phyloP scores from a whole-genome alignment of 1,140 invertebrate species.

The Drosophila funebris region DNA sequence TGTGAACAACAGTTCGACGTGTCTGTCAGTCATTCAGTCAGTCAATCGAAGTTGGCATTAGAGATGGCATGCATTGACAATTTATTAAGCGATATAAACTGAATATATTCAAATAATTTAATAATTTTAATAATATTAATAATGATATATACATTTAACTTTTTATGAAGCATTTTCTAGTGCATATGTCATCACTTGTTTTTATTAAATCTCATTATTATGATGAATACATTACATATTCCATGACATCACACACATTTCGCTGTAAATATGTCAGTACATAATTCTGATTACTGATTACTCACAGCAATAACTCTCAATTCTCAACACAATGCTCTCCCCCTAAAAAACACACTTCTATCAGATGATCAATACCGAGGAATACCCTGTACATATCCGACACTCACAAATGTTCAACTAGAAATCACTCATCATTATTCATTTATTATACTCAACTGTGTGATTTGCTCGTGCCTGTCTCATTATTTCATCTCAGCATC shows the following conservation, averaged over 20 bases:
- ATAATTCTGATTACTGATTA: background rate
- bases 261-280: background rate
- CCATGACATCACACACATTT: background rate
- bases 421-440: no score
- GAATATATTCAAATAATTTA: no score
- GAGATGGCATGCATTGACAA: background rate
- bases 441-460: background rate
- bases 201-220: background rate
- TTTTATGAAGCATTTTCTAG: background rate
- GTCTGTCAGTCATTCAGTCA: conserved; percentile 1
- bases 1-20: conserved; percentile 25
- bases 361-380: no score
- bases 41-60: background rate
- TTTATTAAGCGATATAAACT: no score
- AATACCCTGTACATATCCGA: no score
- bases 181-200: background rate
- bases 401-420: no score
- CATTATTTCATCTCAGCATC: background rate
- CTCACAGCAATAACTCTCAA: background rate
- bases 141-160: background rate
- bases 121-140: background rate
- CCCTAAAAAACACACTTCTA: background rate
- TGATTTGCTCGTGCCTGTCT: background rate
- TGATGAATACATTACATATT: background rate
- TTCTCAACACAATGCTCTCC: no score